Evolutionary conservation across 2,113 vertebrate species (phyloP), one percentile per base, ranked within the genome.

Genomic region (Perca flavescens): DNA sequence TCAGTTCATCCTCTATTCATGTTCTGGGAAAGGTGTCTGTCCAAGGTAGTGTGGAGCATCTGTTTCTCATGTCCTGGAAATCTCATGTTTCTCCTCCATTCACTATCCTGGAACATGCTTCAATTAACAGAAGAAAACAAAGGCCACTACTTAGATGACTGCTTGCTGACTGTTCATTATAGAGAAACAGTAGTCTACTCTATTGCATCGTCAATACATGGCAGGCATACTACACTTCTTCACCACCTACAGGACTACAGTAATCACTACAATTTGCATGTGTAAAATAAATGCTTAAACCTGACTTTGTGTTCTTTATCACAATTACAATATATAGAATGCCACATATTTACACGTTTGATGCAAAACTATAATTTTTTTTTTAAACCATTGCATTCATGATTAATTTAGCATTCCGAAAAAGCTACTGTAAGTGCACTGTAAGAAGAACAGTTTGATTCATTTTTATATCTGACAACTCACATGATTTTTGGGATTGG

Each of bases 91-190:
- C 75, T 68, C 60, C 77, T 62, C 53, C 68, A 62, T 86, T 83
- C 74, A 77, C 69, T 64, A 74, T 87, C 76, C 77, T 53, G 53
- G 72, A 91, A 66, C 68, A 91, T 87, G 79, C 83, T 89, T 74
- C 85, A 91, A 81, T 91, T 90, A 93, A 89, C 82, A 89, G 57
- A 87, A 71, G 78, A 83, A 91, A 93, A 90, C 82, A 90, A 92
- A 72, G 57, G 77, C 49, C 67, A 70, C 40, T 74, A 81, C 81
- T 83, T 80, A 84, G 11, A 85, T 74, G 72, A 80, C 60, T 82
- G 68, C 66, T 68, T 74, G 67, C 64, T 80, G 79, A 36, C 8
- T 2, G 0, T 6, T 25, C 50, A 50, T 31, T 67, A 10, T 14
- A 34, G 19, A 64, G 19, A 36, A 49, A 47, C 58, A 34, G 36